phyloP scores from a whole-genome alignment of 2,797 vertebrate genomes.

The Poeciliopsis turneri region DNA sequence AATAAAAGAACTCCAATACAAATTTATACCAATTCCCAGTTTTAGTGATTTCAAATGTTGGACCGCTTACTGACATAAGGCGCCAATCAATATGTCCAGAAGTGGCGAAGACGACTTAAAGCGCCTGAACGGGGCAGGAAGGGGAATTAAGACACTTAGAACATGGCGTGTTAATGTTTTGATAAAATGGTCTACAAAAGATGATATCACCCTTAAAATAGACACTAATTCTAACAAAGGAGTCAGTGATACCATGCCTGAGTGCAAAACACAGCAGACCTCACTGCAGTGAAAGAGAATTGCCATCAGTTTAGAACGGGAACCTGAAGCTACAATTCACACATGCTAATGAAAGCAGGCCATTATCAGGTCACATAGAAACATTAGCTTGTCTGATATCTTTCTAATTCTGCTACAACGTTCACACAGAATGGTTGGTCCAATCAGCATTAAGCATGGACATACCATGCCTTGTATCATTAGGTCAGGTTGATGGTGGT shows the following conservation, averaged over 20 bases:
- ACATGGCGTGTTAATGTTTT: background rate
- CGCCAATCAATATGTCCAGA: background rate
- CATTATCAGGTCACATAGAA: background rate
- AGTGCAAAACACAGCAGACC: background rate
- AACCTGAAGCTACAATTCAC: background rate
- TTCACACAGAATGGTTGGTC: background rate
- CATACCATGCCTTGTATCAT: background rate
- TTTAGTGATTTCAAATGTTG: background rate
- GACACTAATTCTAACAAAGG: background rate
- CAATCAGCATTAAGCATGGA: background rate
- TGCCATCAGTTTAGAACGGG: background rate
- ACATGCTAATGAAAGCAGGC: background rate
- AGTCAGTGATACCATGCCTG: background rate
- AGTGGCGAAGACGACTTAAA: background rate
- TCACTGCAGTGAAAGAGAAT: background rate
- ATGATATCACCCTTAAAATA: background rate
- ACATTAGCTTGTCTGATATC: background rate
- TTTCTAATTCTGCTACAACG: background rate
- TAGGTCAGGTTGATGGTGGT: background rate
- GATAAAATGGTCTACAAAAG: background rate
- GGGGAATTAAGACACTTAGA: background rate
- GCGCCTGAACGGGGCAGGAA: background rate
- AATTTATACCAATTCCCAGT: background rate
- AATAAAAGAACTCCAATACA: background rate
- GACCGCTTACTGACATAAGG: background rate